These are phyloP conservation scores for Pentalonia nigronervosa DNA, from an alignment of 1,140 invertebrate genomes.

Conservation along the genomic window DNA sequence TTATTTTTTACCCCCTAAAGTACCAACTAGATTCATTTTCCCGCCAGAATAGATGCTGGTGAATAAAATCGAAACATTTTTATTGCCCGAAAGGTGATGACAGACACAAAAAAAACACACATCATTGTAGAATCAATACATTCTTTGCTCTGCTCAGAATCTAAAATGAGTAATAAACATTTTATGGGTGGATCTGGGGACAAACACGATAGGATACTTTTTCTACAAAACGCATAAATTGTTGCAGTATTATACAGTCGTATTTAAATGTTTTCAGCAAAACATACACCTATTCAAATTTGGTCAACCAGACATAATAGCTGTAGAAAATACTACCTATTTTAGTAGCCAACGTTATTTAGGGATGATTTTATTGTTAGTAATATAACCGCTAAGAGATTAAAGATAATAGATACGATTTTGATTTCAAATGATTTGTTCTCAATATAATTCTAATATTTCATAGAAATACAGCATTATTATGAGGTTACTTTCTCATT, in stretches of 20 bases:
- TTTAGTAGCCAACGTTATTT: background rate
- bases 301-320: background rate
- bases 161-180: no score
- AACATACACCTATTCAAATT: background rate
- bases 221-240: no score
- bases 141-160: no score
- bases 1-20: no score
- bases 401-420: background rate
- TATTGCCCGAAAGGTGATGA: no score
- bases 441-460: background rate
- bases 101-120: no score
- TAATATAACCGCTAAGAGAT: background rate
- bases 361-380: background rate
- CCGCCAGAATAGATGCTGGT: no score
- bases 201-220: no score
- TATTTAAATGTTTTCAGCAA: background rate
- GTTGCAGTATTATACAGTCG: background rate
- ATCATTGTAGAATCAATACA: no score
- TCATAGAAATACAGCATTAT: background rate
- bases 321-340: background rate
- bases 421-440: background rate
- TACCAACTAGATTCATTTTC: no score
- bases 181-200: no score
- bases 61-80: no score
- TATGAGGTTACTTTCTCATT: background rate